phyloP scores from a whole-genome alignment of 2,113 vertebrate genomes.

The Plestiodon gilberti region DNA sequence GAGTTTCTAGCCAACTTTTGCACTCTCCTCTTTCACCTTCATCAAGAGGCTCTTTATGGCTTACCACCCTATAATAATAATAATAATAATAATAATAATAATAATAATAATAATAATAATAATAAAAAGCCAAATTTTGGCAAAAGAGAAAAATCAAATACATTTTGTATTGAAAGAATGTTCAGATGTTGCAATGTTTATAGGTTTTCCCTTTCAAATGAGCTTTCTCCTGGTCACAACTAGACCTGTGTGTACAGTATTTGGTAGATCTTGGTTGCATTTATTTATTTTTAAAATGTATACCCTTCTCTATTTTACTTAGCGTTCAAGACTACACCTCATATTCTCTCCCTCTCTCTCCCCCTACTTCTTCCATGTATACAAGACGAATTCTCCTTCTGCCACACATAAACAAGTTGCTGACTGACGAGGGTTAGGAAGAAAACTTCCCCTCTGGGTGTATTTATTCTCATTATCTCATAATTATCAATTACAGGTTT shows the following conservation, averaged over 20 bases:
- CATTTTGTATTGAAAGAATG: too few relatives aligned
- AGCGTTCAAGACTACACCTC: neutral
- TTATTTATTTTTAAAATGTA: too few relatives aligned
- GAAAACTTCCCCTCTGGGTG: conserved; percentile 3
- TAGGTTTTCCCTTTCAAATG: neutral
- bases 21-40: too few relatives aligned
- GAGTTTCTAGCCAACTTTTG: too few relatives aligned
- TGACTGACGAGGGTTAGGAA: conserved; percentile 1
- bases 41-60: too few relatives aligned
- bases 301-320: neutral
- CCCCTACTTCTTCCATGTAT: conserved; percentile 4
- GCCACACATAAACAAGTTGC: neutral
- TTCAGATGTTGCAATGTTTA: neutral
- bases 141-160: too few relatives aligned
- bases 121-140: too few relatives aligned
- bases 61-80: too few relatives aligned
- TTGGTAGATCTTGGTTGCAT: rapidly evolving
- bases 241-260: neutral
- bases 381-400: neutral
- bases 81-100: too few relatives aligned
- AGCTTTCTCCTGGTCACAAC: neutral
- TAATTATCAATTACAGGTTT: conserved; percentile 20
- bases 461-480: conserved; percentile 35
- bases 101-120: too few relatives aligned
- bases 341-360: too few relatives aligned